Conservation (phyloP, 2,797 vertebrate genomes). For the Oceanodroma leucorhoa region DNA sequence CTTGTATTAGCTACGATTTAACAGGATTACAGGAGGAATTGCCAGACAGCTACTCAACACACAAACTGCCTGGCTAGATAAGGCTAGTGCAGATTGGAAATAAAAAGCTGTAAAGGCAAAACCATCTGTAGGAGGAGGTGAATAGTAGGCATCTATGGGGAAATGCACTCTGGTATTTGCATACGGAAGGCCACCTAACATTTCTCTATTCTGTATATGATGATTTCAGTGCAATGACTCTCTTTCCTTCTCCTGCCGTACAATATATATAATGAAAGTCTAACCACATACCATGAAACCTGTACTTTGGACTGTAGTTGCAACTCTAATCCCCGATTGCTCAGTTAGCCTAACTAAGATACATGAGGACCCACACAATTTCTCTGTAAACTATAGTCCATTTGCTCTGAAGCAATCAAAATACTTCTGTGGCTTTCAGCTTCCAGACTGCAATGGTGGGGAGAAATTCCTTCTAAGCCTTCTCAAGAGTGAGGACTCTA, state of each 20-base stretch:
- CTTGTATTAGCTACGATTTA: slow-evolving; percentile 22
- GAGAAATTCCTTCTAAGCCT: not conserved
- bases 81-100: not conserved
- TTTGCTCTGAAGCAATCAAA: not conserved
- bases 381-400: not conserved
- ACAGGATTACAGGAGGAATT: slow-evolving; percentile 34
- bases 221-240: not conserved
- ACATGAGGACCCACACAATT: not conserved
- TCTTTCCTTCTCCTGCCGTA: not conserved
- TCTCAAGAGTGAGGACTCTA: not conserved
- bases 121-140: not conserved
- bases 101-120: not conserved
- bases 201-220: not conserved
- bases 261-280: not conserved
- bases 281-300: not conserved
- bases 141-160: not conserved
- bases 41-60: not conserved
- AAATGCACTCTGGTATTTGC: not conserved
- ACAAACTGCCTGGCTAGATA: slow-evolving; percentile 17
- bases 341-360: not conserved
- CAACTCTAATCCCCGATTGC: not conserved
- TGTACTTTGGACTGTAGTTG: not conserved
- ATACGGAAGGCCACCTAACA: not conserved
- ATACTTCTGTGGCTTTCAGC: not conserved
- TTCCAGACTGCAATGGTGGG: not conserved